These are phyloP conservation scores for Drosophila pseudotalamancana DNA, from an alignment of 2,888 invertebrate genomes.

Conservation along the genomic window DNA sequence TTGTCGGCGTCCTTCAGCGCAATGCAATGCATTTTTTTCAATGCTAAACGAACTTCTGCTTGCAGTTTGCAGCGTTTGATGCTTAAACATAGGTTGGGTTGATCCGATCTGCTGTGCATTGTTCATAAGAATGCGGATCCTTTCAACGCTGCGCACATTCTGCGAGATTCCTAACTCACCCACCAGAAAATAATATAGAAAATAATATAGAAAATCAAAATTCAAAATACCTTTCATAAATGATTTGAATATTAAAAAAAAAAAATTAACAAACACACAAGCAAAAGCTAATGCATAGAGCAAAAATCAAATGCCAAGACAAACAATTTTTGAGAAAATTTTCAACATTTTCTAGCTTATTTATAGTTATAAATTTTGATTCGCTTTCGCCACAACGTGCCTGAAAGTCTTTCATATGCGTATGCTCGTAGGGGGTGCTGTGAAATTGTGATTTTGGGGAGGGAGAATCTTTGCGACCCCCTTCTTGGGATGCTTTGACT, in stretches of 20 bases:
- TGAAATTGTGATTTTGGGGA: no score
- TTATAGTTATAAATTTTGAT: constrained; percentile 69
- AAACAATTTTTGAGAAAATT: constrained; percentile 54
- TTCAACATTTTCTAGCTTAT: constrained; percentile 60
- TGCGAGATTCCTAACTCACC: constrained; percentile 44
- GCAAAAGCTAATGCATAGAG: constrained; percentile 10
- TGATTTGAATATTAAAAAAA: constrained; percentile 59
- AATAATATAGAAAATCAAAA: constrained; percentile 11
- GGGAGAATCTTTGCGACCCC: constrained; percentile 6
- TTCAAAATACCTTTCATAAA: constrained; percentile 66
- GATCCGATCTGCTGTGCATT: constrained; percentile 32
- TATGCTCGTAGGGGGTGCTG: no score
- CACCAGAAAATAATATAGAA: constrained; percentile 2
- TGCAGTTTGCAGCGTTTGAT: not conserved
- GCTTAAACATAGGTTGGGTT: constrained; percentile 18
- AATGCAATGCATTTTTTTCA: constrained; percentile 74
- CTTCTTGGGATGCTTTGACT: not conserved
- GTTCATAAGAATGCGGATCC: constrained; percentile 52
- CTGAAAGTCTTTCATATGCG: constrained; percentile 27
- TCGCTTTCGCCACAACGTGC: constrained; percentile 59
- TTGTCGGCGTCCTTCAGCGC: constrained; percentile 71
- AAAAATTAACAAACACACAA: constrained; percentile 27
- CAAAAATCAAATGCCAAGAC: constrained; percentile 47
- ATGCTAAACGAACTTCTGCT: constrained; percentile 54
- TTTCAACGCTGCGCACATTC: constrained; percentile 45